Evolutionary conservation across 2,113 vertebrate genomes (phyloP).

Genomic region (Setophaga kirtlandii): DNA sequence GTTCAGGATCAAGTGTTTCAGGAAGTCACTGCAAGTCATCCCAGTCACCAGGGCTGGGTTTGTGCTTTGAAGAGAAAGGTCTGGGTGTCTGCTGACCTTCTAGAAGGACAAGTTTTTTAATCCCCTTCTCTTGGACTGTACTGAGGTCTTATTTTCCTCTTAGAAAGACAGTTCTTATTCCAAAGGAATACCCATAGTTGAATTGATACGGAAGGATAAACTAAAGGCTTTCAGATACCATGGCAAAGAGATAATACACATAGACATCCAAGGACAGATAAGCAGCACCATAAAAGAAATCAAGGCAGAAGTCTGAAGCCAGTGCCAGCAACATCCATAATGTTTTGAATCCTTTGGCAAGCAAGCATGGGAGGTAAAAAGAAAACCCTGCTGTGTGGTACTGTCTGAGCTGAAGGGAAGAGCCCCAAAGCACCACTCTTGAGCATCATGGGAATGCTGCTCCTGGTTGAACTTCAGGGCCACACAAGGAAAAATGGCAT

Average conservation of each 20-base stretch:
- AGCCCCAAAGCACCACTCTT: neutral
- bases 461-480: neutral
- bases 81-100: neutral
- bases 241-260: neutral
- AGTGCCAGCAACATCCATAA: neutral
- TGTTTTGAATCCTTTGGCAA: neutral
- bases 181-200: neutral
- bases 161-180: neutral
- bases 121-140: neutral
- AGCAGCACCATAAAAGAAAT: neutral
- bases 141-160: neutral
- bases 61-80: neutral
- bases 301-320: neutral
- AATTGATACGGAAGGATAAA: neutral
- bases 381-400: neutral
- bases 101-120: neutral
- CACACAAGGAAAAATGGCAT: neutral
- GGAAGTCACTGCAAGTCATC: neutral
- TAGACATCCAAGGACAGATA: neutral
- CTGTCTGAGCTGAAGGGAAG: neutral
- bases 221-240: neutral
- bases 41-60: neutral
- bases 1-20: accelerated
- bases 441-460: neutral
- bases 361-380: neutral